Conservation (phyloP, 2,113 vertebrate genomes). For the Ailuropoda melanoleuca region DNA sequence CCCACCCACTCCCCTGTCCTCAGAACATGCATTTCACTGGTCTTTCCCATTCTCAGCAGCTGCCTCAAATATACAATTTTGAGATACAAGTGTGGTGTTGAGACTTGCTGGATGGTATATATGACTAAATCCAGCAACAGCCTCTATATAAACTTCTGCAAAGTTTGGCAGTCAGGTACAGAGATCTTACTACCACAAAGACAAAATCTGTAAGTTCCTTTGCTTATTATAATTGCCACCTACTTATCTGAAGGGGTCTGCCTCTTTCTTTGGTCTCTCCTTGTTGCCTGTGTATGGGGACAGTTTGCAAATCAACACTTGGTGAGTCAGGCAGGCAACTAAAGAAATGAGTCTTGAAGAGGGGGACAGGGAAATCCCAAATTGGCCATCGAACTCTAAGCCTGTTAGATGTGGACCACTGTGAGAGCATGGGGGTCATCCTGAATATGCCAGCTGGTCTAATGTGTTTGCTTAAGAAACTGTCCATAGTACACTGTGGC, state of each 20-base stretch:
- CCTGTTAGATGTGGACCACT: not conserved
- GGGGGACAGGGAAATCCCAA: not conserved
- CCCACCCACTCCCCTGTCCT: not conserved
- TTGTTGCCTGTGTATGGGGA: not conserved
- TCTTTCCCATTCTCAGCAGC: not conserved
- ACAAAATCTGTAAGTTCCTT: not conserved
- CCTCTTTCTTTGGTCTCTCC: not conserved
- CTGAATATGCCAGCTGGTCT: not conserved
- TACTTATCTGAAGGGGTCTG: not conserved
- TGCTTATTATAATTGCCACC: not conserved
- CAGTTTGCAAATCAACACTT: not conserved
- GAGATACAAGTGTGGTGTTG: not conserved
- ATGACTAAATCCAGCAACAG: not conserved
- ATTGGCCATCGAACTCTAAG: not conserved
- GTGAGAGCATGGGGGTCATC: not conserved
- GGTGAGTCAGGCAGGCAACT: not conserved
- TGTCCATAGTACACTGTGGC: not conserved
- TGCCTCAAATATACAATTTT: not conserved
- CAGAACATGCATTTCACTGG: not conserved
- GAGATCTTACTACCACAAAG: not conserved
- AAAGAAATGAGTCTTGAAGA: not conserved
- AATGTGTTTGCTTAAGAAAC: not conserved
- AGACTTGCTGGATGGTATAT: not conserved
- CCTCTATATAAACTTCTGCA: not conserved
- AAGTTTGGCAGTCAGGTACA: not conserved